Evolutionary conservation across 1,140 invertebrate genomes (phyloP), one percentile per base, ranked within the genome.

Genomic region (Panagrolaimus sp.): DNA sequence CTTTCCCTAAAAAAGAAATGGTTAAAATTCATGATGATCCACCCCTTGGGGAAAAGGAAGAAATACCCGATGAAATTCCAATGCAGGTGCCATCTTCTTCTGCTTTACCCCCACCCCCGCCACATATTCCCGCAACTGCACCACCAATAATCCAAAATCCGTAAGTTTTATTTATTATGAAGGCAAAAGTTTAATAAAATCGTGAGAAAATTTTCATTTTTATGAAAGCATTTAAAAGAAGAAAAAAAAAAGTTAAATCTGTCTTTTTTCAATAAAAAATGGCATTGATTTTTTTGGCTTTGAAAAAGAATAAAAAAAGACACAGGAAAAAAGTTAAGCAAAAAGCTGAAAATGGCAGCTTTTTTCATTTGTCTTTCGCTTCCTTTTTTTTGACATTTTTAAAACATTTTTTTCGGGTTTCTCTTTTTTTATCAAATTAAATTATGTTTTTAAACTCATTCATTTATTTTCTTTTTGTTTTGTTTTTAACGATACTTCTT

Each of bases 41-140:
- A 15, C 17, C 17, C 43, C 24, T 47, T 15, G 52, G 52, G 21
- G 52, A 58, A 28, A 73, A 74, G 72, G 72, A 73, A 44, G 44
- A 73, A 38, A 74, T 73, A 7, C 72, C 72, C 21, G 72, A 68
- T 10, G 72, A 73, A n/a, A 24, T 73, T n/a, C 72, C 72, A 15
- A 73, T 68, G 71, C 26, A 43, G 12, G 55, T 47, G n/a, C 47
- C 43, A 8, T 17, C 71, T 9, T 75, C 26, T 17, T n/a, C 17
- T 12, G 47, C 55, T 24, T 21, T 24, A 12, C 63, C 47, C 28
- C 69, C 70, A 12, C 72, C 46, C 21, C 67, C 43, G 24, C 47
- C 72, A 38, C 71, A 67, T 14, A 43, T 26, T 17, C 46, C 28
- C 6, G 48, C 17, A 47, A 65, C 48, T n/a, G 63, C 52, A 12